Conservation (phyloP, 1,140 invertebrate species). For the Oryctes rhinoceros region DNA sequence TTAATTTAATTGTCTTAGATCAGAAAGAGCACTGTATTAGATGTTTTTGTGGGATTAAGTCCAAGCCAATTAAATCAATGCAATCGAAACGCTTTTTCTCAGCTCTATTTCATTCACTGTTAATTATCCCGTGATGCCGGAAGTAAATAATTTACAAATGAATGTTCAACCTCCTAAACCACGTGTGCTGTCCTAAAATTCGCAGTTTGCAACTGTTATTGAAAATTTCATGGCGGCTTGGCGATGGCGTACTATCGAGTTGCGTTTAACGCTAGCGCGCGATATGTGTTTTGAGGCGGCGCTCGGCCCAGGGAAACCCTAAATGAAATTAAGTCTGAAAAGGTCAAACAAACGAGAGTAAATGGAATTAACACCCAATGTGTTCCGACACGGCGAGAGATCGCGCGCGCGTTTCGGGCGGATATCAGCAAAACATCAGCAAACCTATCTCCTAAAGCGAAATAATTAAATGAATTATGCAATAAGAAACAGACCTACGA, state of each 20-base stretch:
- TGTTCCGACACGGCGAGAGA: slow-evolving; percentile 49
- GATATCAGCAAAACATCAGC: slow-evolving; percentile 46
- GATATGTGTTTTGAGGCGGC: not conserved
- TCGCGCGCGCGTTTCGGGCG: not conserved
- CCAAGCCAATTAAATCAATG: too few species aligned
- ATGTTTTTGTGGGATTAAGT: too few species aligned
- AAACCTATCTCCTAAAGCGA: slow-evolving; percentile 43
- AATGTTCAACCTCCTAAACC: not conserved
- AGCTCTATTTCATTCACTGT: not conserved
- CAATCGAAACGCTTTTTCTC: not conserved
- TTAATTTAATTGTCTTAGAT: too few species aligned
- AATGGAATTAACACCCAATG: slow-evolving; percentile 59
- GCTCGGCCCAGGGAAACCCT: slow-evolving; percentile 23
- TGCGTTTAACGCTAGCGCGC: not conserved
- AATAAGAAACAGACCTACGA: slow-evolving; percentile 47
- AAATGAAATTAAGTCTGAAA: slow-evolving; percentile 56
- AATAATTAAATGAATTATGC: slow-evolving; percentile 57
- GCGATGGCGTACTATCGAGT: not conserved
- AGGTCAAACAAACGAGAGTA: slow-evolving; percentile 54
- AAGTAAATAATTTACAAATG: not conserved
- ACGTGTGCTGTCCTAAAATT: not conserved
- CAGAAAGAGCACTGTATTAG: too few species aligned
- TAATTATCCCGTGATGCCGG: not conserved
- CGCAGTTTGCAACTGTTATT: slow-evolving; percentile 23
- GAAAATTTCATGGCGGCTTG: slow-evolving; percentile 16